Evolutionary conservation across 1,140 invertebrate genomes (phyloP).

Genomic region (Drosophila hydei): DNA sequence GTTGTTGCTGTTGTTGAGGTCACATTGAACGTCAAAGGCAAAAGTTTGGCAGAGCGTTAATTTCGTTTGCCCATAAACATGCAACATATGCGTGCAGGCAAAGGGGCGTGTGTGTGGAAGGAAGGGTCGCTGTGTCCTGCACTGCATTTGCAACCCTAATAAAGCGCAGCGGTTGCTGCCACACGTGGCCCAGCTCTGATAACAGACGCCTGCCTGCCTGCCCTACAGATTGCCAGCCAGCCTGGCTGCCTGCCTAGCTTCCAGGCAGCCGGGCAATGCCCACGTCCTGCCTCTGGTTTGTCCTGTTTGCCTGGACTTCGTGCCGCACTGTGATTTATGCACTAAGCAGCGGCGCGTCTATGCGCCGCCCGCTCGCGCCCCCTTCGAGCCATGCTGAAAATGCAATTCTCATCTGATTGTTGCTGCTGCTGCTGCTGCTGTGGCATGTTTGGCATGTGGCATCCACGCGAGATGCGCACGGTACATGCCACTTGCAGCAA

Average conservation of each 20-base stretch:
- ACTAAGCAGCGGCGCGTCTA: slow-evolving; percentile 61
- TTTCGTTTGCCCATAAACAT: slow-evolving; percentile 79
- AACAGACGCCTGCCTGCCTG: slow-evolving; percentile 28
- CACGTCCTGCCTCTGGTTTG: slow-evolving; percentile 8
- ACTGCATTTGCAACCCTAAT: slow-evolving; percentile 76
- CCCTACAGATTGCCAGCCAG: slow-evolving; percentile 2
- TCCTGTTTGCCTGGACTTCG: slow-evolving; percentile 16
- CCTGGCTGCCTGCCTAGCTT: slow-evolving; percentile 14
- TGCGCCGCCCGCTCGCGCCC: slow-evolving; percentile 8
- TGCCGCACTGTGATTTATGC: slow-evolving; percentile 69
- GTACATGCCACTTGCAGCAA: slow-evolving; percentile 52
- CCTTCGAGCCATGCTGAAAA: slow-evolving; percentile 22
- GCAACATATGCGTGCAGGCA: slow-evolving; percentile 59
- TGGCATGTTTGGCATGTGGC: slow-evolving; percentile 52
- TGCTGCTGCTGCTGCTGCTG: slow-evolving; percentile 31
- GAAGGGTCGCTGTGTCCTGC: slow-evolving; percentile 36
- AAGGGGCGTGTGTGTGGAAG: not conserved
- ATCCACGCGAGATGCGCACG: slow-evolving; percentile 34
- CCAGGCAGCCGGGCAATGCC: not conserved
- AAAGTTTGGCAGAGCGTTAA: slow-evolving; percentile 62
- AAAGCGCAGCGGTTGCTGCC: slow-evolving; percentile 59
- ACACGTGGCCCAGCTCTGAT: slow-evolving; percentile 70
- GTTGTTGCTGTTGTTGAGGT: slow-evolving; percentile 63
- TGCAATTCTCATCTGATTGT: slow-evolving; percentile 25
- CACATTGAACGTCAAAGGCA: slow-evolving; percentile 76